These are phyloP conservation scores for Pangasius larnaudii DNA, from an alignment of 2,797 vertebrate genomes.

Conservation along the genomic window DNA sequence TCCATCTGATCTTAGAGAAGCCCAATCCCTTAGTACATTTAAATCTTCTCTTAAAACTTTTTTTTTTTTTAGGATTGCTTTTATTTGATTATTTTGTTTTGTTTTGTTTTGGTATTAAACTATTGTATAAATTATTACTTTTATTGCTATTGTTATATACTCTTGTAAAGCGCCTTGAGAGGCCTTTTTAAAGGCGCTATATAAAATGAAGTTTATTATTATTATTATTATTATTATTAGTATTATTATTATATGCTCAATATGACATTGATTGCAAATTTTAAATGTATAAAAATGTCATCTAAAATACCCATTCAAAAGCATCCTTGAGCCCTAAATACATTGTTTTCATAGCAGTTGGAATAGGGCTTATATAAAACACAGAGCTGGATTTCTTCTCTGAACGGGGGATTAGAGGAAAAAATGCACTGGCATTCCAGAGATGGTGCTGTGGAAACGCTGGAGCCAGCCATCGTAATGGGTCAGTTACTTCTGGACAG, in stretches of 20 bases:
- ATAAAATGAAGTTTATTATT: no score
- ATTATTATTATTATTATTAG: no score
- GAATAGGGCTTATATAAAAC: constrained; percentile 50
- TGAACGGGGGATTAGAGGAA: constrained; percentile 54
- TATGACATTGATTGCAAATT: not conserved
- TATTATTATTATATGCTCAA: not conserved
- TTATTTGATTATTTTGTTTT: no score
- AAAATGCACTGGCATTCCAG: constrained; percentile 58
- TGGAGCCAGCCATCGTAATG: constrained; percentile 46
- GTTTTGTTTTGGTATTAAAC: no score
- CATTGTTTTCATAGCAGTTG: constrained; percentile 48
- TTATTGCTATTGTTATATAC: no score
- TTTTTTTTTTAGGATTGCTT: no score
- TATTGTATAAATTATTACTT: no score
- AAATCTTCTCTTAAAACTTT: no score
- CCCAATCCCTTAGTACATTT: no score
- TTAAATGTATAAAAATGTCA: not conserved
- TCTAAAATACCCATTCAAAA: constrained; percentile 19
- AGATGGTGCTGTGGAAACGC: constrained; percentile 59
- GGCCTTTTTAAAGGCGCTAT: no score
- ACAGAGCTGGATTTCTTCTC: constrained; percentile 53
- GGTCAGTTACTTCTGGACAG: constrained; percentile 59
- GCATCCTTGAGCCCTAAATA: constrained; percentile 27
- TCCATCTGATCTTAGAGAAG: no score
- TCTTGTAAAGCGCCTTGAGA: no score